Conservation (phyloP, 2,113 vertebrate species). For the Aramus guarauna region DNA sequence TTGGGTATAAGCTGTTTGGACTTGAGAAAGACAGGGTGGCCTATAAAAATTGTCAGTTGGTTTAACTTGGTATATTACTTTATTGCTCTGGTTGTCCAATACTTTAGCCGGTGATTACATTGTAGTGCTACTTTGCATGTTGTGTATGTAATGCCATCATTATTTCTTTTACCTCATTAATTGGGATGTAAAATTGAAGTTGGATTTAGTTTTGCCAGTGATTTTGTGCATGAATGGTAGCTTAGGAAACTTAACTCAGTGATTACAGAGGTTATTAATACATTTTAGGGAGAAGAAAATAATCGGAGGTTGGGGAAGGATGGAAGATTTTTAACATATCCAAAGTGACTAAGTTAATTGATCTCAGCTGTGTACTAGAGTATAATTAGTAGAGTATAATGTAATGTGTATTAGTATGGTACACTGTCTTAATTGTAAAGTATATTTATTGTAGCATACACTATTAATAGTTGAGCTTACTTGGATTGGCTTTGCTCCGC, state of each 20-base stretch:
- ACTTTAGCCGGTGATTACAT: not conserved
- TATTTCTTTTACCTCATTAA: not conserved
- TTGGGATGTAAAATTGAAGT: not conserved
- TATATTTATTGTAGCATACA: not conserved
- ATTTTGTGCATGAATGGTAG: not conserved
- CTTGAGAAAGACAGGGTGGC: not conserved
- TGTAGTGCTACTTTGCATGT: not conserved
- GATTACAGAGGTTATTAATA: not conserved
- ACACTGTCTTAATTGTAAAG: not conserved
- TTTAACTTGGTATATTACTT: not conserved
- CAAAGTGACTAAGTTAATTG: not conserved
- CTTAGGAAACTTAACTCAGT: not conserved
- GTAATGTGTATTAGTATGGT: not conserved
- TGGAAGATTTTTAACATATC: not conserved
- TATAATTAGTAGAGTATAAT: not conserved
- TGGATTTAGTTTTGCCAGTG: not conserved
- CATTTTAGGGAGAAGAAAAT: not conserved
- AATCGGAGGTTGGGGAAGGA: not conserved
- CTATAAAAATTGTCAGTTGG: not conserved
- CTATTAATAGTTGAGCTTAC: not conserved
- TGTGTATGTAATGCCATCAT: not conserved
- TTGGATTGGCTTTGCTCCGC: not conserved
- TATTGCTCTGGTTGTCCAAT: not conserved
- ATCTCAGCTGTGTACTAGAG: not conserved
- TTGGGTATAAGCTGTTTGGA: not conserved